phyloP scores from a whole-genome alignment of 2,113 vertebrate species.

The Thryonomys swinderianus region DNA sequence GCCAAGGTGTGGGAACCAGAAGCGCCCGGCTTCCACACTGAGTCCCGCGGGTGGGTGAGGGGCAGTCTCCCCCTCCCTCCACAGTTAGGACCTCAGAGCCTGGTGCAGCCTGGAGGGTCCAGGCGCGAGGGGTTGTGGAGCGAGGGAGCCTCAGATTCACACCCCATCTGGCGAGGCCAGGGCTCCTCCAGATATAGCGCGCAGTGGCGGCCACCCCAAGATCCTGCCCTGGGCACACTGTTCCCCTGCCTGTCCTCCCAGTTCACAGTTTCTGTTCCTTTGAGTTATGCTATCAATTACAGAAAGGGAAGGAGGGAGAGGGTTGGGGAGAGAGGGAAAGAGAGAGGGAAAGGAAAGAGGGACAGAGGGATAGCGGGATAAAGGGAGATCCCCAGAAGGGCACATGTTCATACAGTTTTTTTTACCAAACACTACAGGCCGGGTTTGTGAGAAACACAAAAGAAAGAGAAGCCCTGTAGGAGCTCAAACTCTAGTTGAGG shows the following conservation, averaged over 20 bases:
- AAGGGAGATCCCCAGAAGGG: neutral
- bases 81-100: neutral
- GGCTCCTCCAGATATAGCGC: neutral
- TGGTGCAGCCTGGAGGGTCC: neutral
- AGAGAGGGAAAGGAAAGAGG: neutral
- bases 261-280: slow-evolving; percentile 53
- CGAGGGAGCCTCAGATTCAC: neutral
- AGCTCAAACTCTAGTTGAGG: slow-evolving; percentile 48
- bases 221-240: neutral
- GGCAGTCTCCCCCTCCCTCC: neutral
- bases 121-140: neutral
- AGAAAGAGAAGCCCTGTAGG: slow-evolving; percentile 56
- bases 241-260: neutral
- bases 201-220: neutral
- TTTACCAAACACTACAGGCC: slow-evolving; percentile 42
- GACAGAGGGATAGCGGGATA: neutral
- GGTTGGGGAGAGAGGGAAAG: neutral
- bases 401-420: slow-evolving; percentile 59
- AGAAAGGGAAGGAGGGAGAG: neutral
- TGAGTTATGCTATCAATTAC: slow-evolving; percentile 44
- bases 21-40: slow-evolving; percentile 72
- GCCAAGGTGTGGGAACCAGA: slow-evolving; percentile 88
- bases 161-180: slow-evolving; percentile 57
- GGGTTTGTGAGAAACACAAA: slow-evolving; percentile 52
- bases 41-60: slow-evolving; percentile 31